phyloP scores from a whole-genome alignment of 2,113 vertebrate species.

The Acinonyx jubatus region DNA sequence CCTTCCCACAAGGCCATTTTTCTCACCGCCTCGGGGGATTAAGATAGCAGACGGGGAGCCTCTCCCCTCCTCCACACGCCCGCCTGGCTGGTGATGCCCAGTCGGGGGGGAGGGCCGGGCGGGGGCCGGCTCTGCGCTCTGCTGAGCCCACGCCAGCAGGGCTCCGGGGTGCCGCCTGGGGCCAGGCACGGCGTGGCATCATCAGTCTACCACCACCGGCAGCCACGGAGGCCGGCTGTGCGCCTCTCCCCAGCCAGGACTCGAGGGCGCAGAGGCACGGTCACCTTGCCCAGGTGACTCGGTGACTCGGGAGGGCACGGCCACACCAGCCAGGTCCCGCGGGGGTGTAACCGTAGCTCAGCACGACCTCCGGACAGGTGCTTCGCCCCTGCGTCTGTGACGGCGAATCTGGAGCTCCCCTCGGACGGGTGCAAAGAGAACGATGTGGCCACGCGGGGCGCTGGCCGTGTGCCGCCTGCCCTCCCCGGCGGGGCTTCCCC shows the following conservation, averaged over 20 bases:
- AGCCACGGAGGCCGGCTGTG: accelerated
- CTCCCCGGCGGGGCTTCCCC: neutral
- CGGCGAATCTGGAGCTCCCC: accelerated
- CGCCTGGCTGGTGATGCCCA: accelerated
- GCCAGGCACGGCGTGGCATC: neutral
- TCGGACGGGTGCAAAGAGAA: neutral
- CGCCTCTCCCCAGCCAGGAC: too few relatives aligned
- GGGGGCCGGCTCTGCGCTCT: too few relatives aligned
- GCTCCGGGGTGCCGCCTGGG: neutral
- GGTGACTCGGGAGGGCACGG: neutral
- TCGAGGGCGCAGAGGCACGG: neutral
- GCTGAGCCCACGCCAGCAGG: neutral
- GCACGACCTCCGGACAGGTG: accelerated
- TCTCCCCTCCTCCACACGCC: neutral
- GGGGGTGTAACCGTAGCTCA: accelerated
- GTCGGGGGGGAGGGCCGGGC: neutral
- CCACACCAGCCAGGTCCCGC: neutral
- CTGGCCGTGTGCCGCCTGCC: neutral
- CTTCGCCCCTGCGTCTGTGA: accelerated
- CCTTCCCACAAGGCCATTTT: constrained; percentile 28
- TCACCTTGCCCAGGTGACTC: neutral
- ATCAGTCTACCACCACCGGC: too few relatives aligned
- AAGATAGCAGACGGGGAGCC: constrained; percentile 57
- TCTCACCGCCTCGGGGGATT: constrained; percentile 68
- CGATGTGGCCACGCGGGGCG: accelerated